Evolutionary conservation across 2,113 vertebrate species (phyloP), one percentile per base, ranked within the genome.

Genomic region (Rhynchopsitta pachyrhyncha): DNA sequence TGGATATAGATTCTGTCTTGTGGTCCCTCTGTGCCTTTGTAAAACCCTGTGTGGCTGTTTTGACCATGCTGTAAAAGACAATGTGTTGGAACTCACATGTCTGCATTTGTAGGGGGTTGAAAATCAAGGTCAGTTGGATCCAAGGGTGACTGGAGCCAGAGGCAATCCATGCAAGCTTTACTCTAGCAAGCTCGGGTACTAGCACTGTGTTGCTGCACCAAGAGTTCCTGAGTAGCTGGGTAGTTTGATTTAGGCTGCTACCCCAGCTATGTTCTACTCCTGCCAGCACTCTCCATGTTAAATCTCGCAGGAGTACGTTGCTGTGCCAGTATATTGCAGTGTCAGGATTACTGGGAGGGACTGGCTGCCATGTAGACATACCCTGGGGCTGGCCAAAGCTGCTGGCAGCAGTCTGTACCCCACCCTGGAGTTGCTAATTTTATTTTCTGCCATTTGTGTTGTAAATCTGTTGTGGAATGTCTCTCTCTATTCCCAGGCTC

Each of bases 371-470:
- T 87, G 88, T 66, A 94, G 93, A 93, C 81, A 16, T 89, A 93
- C 57, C 83, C 92, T 47, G 81, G 64, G 91, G 95, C 93, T 96
- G 90, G 62, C 80, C 89, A 93, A 22, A 96, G 92, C 33, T 73
- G 62, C 83, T 97, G 96, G 96, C 96, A 97, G 68, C 39, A 4
- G 22, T 76, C 86, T 0, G 57, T 92, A 92, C 91, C 91, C 96
- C 91, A 96, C 96, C 93, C 96, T 83, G 71, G 82, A 91, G 94
- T 10, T 96, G 92, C 95, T 96, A 86, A 92, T 97, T 93, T 96
- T 96, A 96, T 97, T 96, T 96, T 97, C 96, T 97, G 71, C 82
- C 95, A 83, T 95, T 96, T 94, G 92, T 96, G 93, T 96, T 96
- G 91, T 93, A 95, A 94, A 82, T 95, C 85, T 89, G 84, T 93